Evolutionary conservation across 2,797 vertebrate genomes (phyloP), one percentile per base, ranked within the genome.

Genomic region (Lindbergichthys nudifrons): DNA sequence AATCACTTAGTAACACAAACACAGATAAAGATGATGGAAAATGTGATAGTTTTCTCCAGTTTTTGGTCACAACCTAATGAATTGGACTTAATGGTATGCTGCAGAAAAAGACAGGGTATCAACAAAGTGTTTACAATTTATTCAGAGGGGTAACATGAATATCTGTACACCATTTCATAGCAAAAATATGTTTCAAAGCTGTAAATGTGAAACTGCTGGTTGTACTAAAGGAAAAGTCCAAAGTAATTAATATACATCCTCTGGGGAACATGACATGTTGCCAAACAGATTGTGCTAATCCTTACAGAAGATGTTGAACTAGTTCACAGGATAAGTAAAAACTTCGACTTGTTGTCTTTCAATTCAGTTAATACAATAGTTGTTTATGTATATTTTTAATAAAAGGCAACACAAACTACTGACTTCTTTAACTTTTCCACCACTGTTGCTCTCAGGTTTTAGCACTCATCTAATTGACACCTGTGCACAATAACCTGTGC

Each of bases 361-460:
- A 36, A 36, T 36, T 36, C 32, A 36, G 32, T 36, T 9, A 36
- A 36, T 36, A 9, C 7, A 15, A 52, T 36, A 36, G n/a, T 15
- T 36, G n/a, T 58, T 47, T n/a, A 57, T 26, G 26, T n/a, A 68
- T 57, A n/a, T 59, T 50, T 50, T 43, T 11, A 19, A 11, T 18
- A 61, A 46, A 46, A 30, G 3, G 60, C 45, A 62, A 47, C 46
- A n/a, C 16, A 32, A 36, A 13, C 39, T 32, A 23, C 23, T 30
- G 15, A 41, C 15, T 58, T 45, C 14, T 16, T 42, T 10, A 12
- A 14, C 21, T 46, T 43, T 21, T 39, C 10, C 48, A 12, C 56
- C 3, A 4, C 18, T 41, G n/a, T 53, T 48, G 15, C 3, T 42
- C 12, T 46, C 11, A 59, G 7, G 8, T 42, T 15, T 12, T 21